Conservation (phyloP, 2,113 vertebrate genomes). For the Pedetes capensis region DNA sequence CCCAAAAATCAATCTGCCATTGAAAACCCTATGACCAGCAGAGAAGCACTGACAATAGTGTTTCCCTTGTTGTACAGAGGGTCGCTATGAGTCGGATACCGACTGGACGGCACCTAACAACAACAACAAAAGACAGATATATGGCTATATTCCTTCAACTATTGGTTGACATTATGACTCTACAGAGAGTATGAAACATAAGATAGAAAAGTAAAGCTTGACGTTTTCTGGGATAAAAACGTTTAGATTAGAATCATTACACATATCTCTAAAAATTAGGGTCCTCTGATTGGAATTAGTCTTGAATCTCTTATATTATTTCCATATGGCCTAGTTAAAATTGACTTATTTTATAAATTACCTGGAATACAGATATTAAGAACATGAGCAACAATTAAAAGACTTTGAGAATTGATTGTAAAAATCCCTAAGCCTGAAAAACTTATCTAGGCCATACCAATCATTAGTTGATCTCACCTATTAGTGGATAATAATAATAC, state of each 20-base stretch:
- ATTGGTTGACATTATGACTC: neutral
- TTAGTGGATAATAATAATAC: slow-evolving; percentile 34
- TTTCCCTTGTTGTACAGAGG: no score
- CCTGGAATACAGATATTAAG: slow-evolving; percentile 30
- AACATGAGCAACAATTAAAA: slow-evolving; percentile 44
- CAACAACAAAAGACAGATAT: no score
- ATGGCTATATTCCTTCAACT: neutral
- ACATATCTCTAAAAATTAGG: neutral
- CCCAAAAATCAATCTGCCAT: no score
- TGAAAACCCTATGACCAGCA: no score
- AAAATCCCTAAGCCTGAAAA: slow-evolving; percentile 50
- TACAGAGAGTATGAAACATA: neutral
- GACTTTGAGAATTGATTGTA: slow-evolving; percentile 31
- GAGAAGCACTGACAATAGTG: no score
- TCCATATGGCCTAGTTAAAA: neutral
- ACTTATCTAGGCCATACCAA: slow-evolving; percentile 61
- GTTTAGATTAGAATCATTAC: neutral
- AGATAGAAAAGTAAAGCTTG: neutral
- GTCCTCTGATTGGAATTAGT: neutral
- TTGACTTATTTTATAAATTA: slow-evolving; percentile 27
- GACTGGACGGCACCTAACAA: no score
- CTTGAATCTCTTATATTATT: neutral
- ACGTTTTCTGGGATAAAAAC: neutral
- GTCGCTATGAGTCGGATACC: no score
- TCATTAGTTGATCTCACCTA: slow-evolving; percentile 51